phyloP scores from a whole-genome alignment of 2,797 vertebrate genomes.

The Clamator glandarius region DNA sequence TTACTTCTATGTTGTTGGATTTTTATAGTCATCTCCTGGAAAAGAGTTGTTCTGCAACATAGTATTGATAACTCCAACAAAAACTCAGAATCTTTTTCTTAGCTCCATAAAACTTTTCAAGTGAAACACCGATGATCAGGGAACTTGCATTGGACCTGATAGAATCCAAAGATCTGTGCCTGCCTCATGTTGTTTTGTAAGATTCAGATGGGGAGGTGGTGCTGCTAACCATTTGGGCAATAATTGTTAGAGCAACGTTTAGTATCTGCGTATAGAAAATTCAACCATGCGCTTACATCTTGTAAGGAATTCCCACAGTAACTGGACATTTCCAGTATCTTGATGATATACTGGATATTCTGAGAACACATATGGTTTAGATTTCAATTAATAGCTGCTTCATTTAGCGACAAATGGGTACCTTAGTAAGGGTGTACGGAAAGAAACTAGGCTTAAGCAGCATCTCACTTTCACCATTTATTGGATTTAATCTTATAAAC shows the following conservation, averaged over 20 bases:
- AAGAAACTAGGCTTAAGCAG: not conserved
- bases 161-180: not conserved
- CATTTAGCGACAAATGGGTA: too few species aligned
- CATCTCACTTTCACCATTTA: not conserved
- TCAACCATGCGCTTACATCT: not conserved
- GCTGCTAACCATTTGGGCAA: not conserved
- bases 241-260: not conserved
- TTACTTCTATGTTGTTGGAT: not conserved
- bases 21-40: not conserved
- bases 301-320: not conserved
- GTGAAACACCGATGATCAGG: not conserved
- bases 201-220: not conserved
- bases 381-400: not conserved
- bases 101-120: not conserved
- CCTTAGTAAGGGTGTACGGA: not conserved
- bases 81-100: not conserved
- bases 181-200: not conserved
- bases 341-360: not conserved
- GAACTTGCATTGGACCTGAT: not conserved
- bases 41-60: not conserved
- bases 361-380: not conserved
- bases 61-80: not conserved
- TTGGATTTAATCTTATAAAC: not conserved
- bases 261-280: not conserved
- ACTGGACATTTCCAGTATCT: not conserved